Percentiles rank a stretch among this genome's conserved stretches.
Evolutionary conservation across 2,113 vertebrate species (phyloP).

Genomic region (Hystrix cristata): DNA sequence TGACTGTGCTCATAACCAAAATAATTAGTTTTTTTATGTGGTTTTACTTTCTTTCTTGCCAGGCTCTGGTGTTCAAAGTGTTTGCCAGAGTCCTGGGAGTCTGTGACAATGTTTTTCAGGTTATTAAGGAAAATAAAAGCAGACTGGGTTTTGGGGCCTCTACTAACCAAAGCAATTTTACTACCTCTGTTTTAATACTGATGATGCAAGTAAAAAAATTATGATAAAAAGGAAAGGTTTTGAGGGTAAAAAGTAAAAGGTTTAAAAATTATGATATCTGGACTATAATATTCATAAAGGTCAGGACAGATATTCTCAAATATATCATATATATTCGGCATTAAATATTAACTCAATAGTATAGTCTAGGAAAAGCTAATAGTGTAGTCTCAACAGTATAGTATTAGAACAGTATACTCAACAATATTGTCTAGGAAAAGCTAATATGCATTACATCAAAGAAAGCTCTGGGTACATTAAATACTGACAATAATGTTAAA

Average conservation of each 20-base stretch:
- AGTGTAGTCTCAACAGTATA: background rate
- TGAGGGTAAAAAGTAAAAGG: slow-evolving; percentile 34
- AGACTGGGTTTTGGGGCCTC: background rate
- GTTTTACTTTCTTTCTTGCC: background rate
- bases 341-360: slow-evolving; percentile 24
- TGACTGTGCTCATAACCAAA: background rate
- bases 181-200: background rate
- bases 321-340: background rate
- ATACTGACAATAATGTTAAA: background rate
- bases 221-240: background rate
- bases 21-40: background rate
- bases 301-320: background rate
- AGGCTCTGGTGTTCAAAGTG: slow-evolving; percentile 40
- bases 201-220: background rate
- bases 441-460: slow-evolving; percentile 36
- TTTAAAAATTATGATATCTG: slow-evolving; percentile 10
- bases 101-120: background rate
- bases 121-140: background rate
- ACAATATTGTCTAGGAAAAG: slow-evolving; percentile 39
- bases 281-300: background rate
- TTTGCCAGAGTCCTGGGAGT: background rate
- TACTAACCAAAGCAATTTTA: slow-evolving; percentile 51
- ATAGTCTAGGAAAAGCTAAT: slow-evolving; percentile 44
- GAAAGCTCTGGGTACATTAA: slow-evolving; percentile 47
- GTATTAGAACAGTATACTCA: background rate